Evolutionary conservation across 2,113 vertebrate species (phyloP).

Genomic region (Ciconia maguari): DNA sequence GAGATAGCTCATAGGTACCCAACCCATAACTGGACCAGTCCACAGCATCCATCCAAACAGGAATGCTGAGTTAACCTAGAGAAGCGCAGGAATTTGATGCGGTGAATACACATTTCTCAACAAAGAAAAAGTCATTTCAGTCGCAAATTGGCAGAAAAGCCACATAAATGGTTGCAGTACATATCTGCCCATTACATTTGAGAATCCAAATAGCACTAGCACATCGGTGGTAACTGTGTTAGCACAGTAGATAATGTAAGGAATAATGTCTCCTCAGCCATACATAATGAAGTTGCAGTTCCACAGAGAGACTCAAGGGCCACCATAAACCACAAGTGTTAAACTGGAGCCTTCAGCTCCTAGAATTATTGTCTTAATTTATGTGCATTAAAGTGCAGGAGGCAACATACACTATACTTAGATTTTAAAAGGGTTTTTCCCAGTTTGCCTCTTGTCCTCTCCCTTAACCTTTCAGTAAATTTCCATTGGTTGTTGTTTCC

Average conservation of each 20-base stretch:
- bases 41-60: not conserved
- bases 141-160: not conserved
- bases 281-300: slow-evolving; percentile 34
- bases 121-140: not conserved
- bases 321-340: slow-evolving; percentile 45
- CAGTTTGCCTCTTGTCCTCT: slow-evolving; percentile 56
- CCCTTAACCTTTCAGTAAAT: slow-evolving; percentile 24
- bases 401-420: not conserved
- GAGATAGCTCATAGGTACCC: not conserved
- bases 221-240: not conserved
- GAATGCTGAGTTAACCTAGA: not conserved
- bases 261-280: slow-evolving; percentile 19
- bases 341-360: slow-evolving; percentile 40
- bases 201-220: not conserved
- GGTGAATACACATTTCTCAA: not conserved
- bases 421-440: slow-evolving; percentile 40
- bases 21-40: not conserved
- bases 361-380: slow-evolving; percentile 57
- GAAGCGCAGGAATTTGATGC: not conserved
- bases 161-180: not conserved
- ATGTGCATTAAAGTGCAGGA: slow-evolving; percentile 27
- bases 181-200: not conserved
- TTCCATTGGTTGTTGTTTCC: not conserved
- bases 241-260: not conserved
- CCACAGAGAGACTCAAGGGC: slow-evolving; percentile 20